Evolutionary conservation across 1,140 invertebrate genomes (phyloP), one percentile per base, ranked within the genome.

Genomic region (Physella acuta): DNA sequence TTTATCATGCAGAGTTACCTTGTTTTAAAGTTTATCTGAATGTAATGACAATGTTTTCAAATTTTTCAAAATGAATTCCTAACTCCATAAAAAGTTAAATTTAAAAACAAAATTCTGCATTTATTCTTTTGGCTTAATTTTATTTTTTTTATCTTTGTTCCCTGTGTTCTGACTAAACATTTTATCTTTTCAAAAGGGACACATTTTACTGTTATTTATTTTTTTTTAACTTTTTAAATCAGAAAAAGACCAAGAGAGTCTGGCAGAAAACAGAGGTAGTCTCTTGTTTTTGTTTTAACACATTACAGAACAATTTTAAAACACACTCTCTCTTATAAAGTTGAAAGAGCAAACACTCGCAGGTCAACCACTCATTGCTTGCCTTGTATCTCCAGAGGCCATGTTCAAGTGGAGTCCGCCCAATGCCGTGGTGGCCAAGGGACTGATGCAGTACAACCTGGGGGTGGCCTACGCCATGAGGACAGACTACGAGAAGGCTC

Each of bases 391-490:
- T 61, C 28, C 71, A 84, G 84, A 87, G 70, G 65, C 78, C 36
- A 69, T 79, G 34, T 74, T 76, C 52, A 68, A 73, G 2, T 94
- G 92, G 92, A 90, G 89, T 77, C 91, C 92, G 1, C 87, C 88
- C 65, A 90, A 88, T 34, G 75, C 91, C 37, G 81, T 87, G 26
- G 89, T 89, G 33, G 91, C 89, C 2, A 88, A 89, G 73, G 88
- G 89, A 39, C 88, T 93, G 37, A 86, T 93, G 66, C 89, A 90
- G 72, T 94, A 94, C 75, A 94, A 94, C 83, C 86, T 94, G 70
- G 91, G 92, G 31, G 91, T 92, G 17, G 89, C 90, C 16, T 89
- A 92, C 81, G 89, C 91, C 17, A 86, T 93, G 52, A 87, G 91
- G 68, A 92, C 92, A 20, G 92, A 94, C 80, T 87, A 90, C 56